A percentile compares a stretch with the other conserved stretches of the same genome.
phyloP scores from a whole-genome alignment of 2,888 invertebrate genomes.

The Leptinotarsa rubiginosa region DNA sequence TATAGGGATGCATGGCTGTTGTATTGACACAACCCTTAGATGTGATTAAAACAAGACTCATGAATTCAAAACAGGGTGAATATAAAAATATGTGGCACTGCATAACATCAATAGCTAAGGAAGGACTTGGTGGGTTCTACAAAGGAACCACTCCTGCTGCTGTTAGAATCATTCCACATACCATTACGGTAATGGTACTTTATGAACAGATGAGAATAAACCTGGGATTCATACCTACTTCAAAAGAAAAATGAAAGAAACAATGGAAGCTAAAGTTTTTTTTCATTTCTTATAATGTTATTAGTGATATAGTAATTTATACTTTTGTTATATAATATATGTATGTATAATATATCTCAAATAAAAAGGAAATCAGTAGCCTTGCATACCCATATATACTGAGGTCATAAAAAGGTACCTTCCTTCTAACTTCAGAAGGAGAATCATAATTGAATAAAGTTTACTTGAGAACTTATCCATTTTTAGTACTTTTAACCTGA shows the following conservation, averaged over 20 bases:
- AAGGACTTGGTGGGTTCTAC: slow-evolving; percentile 92
- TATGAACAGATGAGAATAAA: slow-evolving; percentile 91
- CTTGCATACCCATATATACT: too few species aligned
- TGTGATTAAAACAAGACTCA: slow-evolving; percentile 95
- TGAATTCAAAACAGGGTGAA: slow-evolving; percentile 96
- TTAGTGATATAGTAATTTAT: background rate
- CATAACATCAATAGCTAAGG: slow-evolving; percentile 82
- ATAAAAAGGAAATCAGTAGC: background rate
- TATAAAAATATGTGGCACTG: slow-evolving; percentile 80
- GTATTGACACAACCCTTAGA: slow-evolving; percentile 95
- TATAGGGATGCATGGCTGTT: slow-evolving; percentile 87
- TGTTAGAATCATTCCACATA: slow-evolving; percentile 94
- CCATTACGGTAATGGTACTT: slow-evolving; percentile 94
- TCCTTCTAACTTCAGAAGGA: too few species aligned
- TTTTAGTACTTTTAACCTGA: too few species aligned
- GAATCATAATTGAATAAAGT: too few species aligned
- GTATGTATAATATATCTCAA: background rate
- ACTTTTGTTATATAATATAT: background rate
- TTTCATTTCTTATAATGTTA: background rate
- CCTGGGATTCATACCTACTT: slow-evolving; percentile 70
- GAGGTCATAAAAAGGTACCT: too few species aligned
- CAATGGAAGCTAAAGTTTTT: background rate
- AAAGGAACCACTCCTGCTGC: slow-evolving; percentile 97
- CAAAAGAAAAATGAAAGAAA: background rate
- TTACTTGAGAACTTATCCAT: too few species aligned